Evolutionary conservation across 2,797 vertebrate genomes (phyloP).

Genomic region (Takifugu ocellatus): DNA sequence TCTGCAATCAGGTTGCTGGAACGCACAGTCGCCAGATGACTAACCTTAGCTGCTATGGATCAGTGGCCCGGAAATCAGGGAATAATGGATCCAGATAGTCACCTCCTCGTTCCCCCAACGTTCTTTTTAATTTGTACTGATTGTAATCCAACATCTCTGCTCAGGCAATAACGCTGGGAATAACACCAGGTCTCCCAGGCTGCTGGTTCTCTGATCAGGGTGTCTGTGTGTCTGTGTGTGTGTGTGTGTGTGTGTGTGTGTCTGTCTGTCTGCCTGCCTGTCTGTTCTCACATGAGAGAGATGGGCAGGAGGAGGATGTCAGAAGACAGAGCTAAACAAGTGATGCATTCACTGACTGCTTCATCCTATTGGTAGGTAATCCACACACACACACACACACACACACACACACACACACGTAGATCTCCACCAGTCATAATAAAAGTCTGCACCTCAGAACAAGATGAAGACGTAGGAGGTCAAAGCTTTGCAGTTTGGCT

Average conservation of each 20-base stretch:
- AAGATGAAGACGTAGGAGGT: too few relatives aligned
- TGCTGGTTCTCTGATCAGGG: conserved; percentile 25
- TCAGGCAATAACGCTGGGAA: conserved; percentile 67
- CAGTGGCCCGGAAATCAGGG: conserved; percentile 86
- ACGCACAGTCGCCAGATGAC: conserved; percentile 69
- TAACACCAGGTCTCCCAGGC: conserved; percentile 15
- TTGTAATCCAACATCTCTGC: conserved; percentile 80
- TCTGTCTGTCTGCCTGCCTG: not conserved
- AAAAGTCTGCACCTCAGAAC: too few relatives aligned
- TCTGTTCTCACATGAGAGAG: not conserved
- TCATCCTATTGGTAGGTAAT: not conserved
- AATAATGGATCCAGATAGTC: conserved; percentile 85
- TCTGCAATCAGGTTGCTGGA: conserved; percentile 76
- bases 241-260: not conserved
- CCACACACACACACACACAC: not conserved
- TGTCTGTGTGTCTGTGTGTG: not conserved
- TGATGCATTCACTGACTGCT: conserved; percentile 22
- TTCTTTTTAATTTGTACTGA: conserved; percentile 90
- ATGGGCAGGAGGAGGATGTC: too few relatives aligned
- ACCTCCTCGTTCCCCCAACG: conserved; percentile 69
- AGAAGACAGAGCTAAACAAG: conserved; percentile 5
- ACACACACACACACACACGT: not conserved
- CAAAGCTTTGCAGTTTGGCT: too few relatives aligned
- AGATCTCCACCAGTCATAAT: too few relatives aligned
- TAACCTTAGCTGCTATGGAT: conserved; percentile 79